Base-by-base conservation (phyloP, 1,140 invertebrate genomes). In the Conus betulinus region DNA sequence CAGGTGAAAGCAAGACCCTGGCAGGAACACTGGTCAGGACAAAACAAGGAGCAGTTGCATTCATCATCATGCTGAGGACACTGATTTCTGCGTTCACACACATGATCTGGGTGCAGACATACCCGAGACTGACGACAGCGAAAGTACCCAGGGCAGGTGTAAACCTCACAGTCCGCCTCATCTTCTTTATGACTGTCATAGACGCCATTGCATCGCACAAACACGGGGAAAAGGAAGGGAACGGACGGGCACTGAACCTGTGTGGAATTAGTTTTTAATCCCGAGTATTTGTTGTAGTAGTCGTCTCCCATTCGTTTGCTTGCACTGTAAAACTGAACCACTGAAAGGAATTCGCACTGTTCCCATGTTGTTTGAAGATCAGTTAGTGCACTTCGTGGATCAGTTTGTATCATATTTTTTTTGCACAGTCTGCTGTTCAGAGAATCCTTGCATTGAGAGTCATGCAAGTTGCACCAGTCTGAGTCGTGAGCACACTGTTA, bases 1-100 rank as follows among this genome's bases (percentile, higher is more conserved):
- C 86, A 87, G 25, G 52, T n/a, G 53, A 87, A 63, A 23, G 57
- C 78, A 4, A 82, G 78, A 57, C 86, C 87, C 23, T 55, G 51
- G n/a, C 78, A 87, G 55, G 76, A n/a, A 13, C 86, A 87, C 6
- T 10, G 10, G 55, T 57, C 51, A 81, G 86, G 86, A 87, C 86
- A 87, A n/a, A 55, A 27, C 27, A 81, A 53, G 25, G 23, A 25
- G 60, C 86, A 87, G 11, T 23, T 10, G 53, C 78, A 76, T 23
- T 87, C 86, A 39, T 87, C 86, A 55, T 87, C 86, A 17, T 81
- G 52, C n/a, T 79, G 74, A n/a, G 74, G 86, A 60, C 86, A 85
- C 60, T 85, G 84, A 60, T 27, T 27, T 13, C 53, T 10, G 6
- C 60, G 57, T n/a, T 85, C 84, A 81, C 84, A 85, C 57, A 85